Base-by-base conservation (phyloP, 2,113 vertebrate genomes). In the Semnornis frantzii region DNA sequence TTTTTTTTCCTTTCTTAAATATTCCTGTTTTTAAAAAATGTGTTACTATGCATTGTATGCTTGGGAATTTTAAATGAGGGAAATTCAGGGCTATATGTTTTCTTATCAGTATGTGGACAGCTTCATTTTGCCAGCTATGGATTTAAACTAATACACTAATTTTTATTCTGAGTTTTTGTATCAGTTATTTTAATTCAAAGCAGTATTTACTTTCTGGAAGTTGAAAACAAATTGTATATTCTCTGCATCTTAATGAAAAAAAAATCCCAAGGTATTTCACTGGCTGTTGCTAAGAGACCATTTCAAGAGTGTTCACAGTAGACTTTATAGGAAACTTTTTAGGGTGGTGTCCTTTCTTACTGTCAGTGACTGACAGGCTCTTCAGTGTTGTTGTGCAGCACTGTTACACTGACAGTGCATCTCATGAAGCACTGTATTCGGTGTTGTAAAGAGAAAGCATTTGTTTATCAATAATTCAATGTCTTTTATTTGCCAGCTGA, bases 231-330 rank as follows among this genome's bases (percentile, higher is more conserved):
- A 86, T 71, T 89, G 20, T 7, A 1, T 92, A 46, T 87, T 94
- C 8, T 9, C 48, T 90, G 74, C 64, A 71, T 89, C 68, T 73
- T 87, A 88, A 95, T 74, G 78, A 12, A 94, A 90, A 94, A 90
- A 66, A 93, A 72, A 59, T 37, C 48, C 78, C n/a, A 62, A 91
- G 79, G 63, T 85, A 77, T 81, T 93, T 95, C 82, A 81, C 89
- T 90, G 73, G 42, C 92, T 87, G 95, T 97, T 97, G 95, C 95
- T 96, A 97, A 93, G 95, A 97, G 72, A 97, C 95, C 46, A 0
- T 82, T 95, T 92, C 90, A 87, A 92, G 92, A 64, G 81, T 89
- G 68, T 62, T 92, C 20, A 4, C 71, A 70, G 39, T 84, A 94
- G 83, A 92, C 77, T 74, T 94, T 4, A 48, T 25, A 60, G 77